Percentiles rank a stretch among this genome's conserved stretches.
Evolutionary conservation across 2,797 vertebrate species (phyloP).

Genomic region (Etheostoma perlongum): DNA sequence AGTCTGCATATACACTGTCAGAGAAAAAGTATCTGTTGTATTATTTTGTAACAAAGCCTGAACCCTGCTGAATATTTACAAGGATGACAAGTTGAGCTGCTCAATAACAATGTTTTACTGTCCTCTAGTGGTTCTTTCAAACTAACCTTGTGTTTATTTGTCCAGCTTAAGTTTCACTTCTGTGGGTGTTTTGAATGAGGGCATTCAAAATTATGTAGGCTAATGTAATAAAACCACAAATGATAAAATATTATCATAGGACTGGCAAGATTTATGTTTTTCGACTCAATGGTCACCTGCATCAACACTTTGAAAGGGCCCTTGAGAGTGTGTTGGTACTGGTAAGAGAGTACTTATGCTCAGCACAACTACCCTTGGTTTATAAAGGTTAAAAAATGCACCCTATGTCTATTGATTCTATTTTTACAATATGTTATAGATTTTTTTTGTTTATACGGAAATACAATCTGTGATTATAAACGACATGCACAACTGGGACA

Average conservation of each 20-base stretch:
- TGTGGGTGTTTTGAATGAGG: neutral
- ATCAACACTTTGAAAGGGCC: neutral
- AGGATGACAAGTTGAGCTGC: no score
- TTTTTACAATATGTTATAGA: neutral
- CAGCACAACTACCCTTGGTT: neutral
- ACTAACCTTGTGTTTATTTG: neutral
- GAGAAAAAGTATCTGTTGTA: neutral
- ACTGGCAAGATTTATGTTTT: neutral
- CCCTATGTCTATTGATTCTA: neutral
- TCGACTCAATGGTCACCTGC: neutral
- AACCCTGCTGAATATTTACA: neutral
- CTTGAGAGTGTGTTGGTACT: neutral
- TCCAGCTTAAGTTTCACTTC: conserved; percentile 18
- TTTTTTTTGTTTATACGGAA: neutral
- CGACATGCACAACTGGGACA: neutral
- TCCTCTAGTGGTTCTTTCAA: conserved; percentile 45
- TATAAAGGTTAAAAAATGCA: neutral
- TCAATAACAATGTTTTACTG: conserved; percentile 12
- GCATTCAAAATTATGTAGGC: neutral
- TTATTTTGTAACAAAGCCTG: neutral
- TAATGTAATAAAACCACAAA: neutral
- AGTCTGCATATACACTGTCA: neutral
- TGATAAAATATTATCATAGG: neutral
- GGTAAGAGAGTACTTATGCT: neutral
- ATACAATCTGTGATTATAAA: neutral